These are phyloP conservation scores for Phoxinus phoxinus DNA, from an alignment of 2,113 vertebrate species.

Conservation along the genomic window DNA sequence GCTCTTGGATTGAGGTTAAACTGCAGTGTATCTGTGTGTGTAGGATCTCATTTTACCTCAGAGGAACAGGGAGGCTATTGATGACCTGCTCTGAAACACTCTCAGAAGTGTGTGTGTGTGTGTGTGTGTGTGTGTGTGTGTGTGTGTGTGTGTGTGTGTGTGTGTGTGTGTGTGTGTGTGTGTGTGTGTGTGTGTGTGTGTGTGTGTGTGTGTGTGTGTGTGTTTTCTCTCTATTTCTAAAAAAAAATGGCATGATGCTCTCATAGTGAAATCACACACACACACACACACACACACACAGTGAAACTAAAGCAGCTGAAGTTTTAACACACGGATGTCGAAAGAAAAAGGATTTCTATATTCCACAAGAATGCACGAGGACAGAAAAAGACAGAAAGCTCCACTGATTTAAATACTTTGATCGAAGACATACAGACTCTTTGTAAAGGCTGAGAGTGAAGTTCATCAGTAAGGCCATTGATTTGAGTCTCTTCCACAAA, in stretches of 20 bases:
- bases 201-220: neutral
- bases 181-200: neutral
- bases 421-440: neutral
- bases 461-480: constrained; percentile 26
- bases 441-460: constrained; percentile 30
- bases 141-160: too few species aligned
- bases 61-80: constrained; percentile 57
- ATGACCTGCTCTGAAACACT: constrained; percentile 41
- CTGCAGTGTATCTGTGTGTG: constrained; percentile 37
- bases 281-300: too few species aligned
- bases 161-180: neutral
- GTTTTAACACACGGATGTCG: neutral
- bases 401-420: neutral
- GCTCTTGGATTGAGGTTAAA: constrained; percentile 66
- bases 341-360: neutral
- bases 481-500: constrained; percentile 34
- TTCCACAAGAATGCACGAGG: neutral
- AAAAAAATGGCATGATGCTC: neutral
- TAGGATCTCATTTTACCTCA: constrained; percentile 48
- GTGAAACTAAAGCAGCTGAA: neutral
- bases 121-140: neutral
- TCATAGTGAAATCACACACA: neutral
- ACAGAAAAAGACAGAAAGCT: neutral
- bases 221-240: neutral
- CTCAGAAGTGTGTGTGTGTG: constrained; percentile 16